Evolutionary conservation across 2,888 invertebrate genomes (phyloP), one percentile per base, ranked within the genome.

Genomic region (Tetragnatha montana): DNA sequence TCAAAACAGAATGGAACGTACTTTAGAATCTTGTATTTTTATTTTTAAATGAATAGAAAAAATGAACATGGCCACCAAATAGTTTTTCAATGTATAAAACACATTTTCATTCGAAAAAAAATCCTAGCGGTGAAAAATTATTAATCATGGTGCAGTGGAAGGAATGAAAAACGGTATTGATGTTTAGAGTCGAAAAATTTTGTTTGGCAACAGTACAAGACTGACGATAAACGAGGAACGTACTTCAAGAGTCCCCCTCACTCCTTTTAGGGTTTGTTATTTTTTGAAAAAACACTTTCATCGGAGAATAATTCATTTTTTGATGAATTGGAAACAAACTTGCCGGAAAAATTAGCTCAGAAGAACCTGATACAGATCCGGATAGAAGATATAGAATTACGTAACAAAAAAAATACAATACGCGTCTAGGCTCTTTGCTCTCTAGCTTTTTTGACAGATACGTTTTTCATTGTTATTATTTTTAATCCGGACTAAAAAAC

Each of bases 311-410:
- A 51, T 78, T 22, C 73, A 35, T 75, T 75, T 21, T 60, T 76
- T 88, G 88, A 88, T 83, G 88, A 82, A 88, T 88, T 88, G 78
- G 70, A 88, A 87, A 70, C 71, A 35, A 76, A 88, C 60, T 71
- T 79, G 82, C 82, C 88, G 73, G 78, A 81, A 78, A 78, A 78
- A 82, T 88, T 76, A 88, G 71, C 73, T 73, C 19, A n/a, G 21
- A n/a, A 87, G 81, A 87, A 87, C 81, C 74, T 87, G 87, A 87
- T 81, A 81, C 47, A 69, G 73, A 75, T 75, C 71, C 74, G 47
- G 49, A 60, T 60, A 4, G 21, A 51, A 87, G 71, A 75, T 75
- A 74, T 17, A 50, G 68, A 75, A 81, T 81, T 87, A 49, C 69
- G 50, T 35, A 73, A n/a, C n/a, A n/a, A 83, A 83, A 75, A 35